phyloP scores from a whole-genome alignment of 2,113 vertebrate species.

The Pelecanus crispus region DNA sequence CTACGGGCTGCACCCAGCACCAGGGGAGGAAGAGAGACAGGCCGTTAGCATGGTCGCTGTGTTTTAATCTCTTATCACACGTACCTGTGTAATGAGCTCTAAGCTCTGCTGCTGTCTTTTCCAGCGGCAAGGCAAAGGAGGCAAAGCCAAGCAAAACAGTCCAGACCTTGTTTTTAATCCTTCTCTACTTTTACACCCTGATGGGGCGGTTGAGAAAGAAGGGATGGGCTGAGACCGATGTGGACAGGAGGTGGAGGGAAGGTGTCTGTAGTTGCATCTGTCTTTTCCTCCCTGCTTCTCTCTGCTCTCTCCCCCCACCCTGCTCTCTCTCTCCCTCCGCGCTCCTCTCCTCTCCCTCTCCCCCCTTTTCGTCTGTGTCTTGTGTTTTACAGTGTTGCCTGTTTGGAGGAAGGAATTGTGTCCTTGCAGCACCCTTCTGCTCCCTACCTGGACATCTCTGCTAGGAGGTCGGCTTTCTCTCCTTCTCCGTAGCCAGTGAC shows the following conservation, averaged over 20 bases:
- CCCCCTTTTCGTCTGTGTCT: constrained; percentile 63
- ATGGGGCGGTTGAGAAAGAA: neutral
- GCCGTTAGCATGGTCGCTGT: accelerated
- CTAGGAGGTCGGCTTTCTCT: constrained; percentile 61
- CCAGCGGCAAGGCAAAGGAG: neutral
- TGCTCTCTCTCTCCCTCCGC: neutral
- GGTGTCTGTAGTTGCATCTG: constrained; percentile 44
- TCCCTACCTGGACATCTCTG: constrained; percentile 61
- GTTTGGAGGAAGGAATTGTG: constrained; percentile 67
- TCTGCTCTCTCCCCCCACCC: neutral
- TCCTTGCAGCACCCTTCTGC: constrained; percentile 47
- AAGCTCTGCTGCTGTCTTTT: neutral
- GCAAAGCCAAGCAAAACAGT: constrained; percentile 27
- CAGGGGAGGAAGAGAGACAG: neutral
- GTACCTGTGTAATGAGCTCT: accelerated
- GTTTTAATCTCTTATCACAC: neutral
- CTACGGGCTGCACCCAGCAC: neutral
- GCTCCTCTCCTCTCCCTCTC: neutral
- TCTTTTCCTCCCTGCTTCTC: constrained; percentile 10
- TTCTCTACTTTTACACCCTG: neutral
- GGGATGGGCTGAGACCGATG: neutral
- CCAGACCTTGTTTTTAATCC: neutral
- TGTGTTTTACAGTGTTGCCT: constrained; percentile 71
- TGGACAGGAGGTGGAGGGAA: neutral
- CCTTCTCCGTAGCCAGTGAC: neutral